Conservation (phyloP, 2,113 vertebrate species). For the Oryzias javanicus region DNA sequence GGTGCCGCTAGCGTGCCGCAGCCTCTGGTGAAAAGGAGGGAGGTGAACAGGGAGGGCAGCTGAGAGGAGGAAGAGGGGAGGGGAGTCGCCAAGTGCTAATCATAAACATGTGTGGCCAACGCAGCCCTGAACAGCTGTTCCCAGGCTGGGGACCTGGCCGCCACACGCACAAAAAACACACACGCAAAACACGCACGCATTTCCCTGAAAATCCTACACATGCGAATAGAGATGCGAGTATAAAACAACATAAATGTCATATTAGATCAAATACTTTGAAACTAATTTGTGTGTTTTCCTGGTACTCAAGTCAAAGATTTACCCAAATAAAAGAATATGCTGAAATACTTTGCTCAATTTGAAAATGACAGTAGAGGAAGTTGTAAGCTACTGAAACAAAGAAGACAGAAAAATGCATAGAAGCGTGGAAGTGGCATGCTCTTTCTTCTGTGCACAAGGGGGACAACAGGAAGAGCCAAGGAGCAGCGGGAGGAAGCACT, state of each 20-base stretch:
- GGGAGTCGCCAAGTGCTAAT: conserved; percentile 76
- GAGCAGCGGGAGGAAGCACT: conserved; percentile 50
- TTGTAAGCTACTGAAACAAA: not conserved
- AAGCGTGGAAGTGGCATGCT: conserved; percentile 24
- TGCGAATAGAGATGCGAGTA: not conserved
- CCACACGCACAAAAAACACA: conserved; percentile 36
- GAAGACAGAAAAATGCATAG: not conserved
- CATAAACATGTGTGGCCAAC: conserved; percentile 77
- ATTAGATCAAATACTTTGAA: no score
- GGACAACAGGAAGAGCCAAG: conserved; percentile 55
- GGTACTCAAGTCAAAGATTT: no score
- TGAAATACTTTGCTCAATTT: not conserved
- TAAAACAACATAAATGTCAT: not conserved
- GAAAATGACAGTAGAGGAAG: not conserved
- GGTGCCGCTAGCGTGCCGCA: conserved; percentile 74
- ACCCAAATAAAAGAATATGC: no score
- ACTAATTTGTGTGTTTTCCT: not conserved
- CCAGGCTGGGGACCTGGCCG: conserved; percentile 60
- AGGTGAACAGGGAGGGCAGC: conserved; percentile 64
- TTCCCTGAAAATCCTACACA: conserved; percentile 28
- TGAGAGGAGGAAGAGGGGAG: conserved; percentile 47
- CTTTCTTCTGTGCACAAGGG: conserved; percentile 11
- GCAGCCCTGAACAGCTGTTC: conserved; percentile 76
- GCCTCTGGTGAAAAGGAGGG: conserved; percentile 72
- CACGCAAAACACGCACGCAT: conserved; percentile 25